Evolutionary conservation across 2,797 vertebrate genomes (phyloP).

Genomic region (Protosalanx chinensis): DNA sequence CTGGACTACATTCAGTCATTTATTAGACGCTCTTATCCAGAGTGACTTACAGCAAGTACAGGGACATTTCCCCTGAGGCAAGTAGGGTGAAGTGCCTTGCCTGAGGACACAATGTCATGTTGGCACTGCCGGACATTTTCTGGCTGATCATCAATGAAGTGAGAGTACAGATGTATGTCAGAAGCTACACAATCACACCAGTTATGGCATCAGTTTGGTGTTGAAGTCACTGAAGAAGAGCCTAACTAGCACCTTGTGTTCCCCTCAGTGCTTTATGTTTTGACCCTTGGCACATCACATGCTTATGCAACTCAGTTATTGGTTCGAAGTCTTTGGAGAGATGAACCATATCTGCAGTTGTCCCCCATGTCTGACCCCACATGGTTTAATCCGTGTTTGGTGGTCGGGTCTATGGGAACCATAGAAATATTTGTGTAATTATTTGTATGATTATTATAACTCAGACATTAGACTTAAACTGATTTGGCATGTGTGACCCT

Average conservation of each 20-base stretch:
- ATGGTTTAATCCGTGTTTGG: neutral
- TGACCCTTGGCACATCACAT: neutral
- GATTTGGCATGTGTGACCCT: no score
- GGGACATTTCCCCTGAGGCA: no score
- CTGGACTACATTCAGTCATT: neutral
- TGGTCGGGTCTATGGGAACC: no score
- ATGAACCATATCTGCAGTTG: neutral
- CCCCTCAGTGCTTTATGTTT: neutral
- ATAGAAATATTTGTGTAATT: no score
- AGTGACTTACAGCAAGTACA: no score
- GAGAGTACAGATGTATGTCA: no score
- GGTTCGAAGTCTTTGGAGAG: neutral
- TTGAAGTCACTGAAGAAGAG: neutral
- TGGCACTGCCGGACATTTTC: conserved; percentile 17
- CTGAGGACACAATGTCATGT: conserved; percentile 4
- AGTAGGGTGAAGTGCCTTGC: no score
- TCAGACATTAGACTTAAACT: no score
- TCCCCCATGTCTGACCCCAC: neutral
- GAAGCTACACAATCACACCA: no score
- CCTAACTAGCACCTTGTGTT: neutral
- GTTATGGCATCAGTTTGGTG: conserved; percentile 2
- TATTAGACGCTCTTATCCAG: no score
- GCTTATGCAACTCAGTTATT: neutral
- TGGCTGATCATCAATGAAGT: no score
- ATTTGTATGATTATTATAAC: no score